Base-by-base conservation (phyloP, 2,888 invertebrate genomes). In the Acrobeloides nanus region DNA sequence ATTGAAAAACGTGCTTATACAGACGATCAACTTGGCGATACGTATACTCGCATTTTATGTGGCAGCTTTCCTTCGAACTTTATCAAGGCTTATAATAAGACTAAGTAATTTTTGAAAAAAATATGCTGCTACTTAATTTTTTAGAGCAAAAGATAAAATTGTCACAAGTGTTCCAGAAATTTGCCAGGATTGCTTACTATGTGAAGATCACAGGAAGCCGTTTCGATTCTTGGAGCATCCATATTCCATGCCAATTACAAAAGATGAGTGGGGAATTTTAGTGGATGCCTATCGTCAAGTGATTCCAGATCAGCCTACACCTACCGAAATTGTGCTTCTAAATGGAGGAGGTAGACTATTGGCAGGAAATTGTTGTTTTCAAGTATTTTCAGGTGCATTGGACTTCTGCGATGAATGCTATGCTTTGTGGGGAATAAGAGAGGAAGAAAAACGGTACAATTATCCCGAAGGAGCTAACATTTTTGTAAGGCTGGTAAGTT, bases 401-500 rank as follows among this genome's bases (percentile, higher is more conserved):
- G 38, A 58, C 20, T 47, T 64, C 17, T 64, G 64, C 32, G 20
- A 20, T 1, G 41, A 55, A 4, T 58, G 64, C 26, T 21, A 48
- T 23, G n/a, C 15, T 3, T 21, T 51, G 25, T 26, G 38, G 33
- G 31, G 24, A 24, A 17, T 17, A 7, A 18, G 34, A 2, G 41
- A 49, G n/a, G 34, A 56, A 18, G 31, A 26, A n/a, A 57, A 42
- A 38, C 51, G 56, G 3, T 64, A 29, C 38, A 27, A 42, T 12
- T 60, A 60, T 24, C 44, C 50, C 6, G 33, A 60, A 10, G 61
- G 56, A 3, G 55, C 48, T 35, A 43, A 46, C 15, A 48, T 71
- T 18, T 71, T 51, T 51, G 60, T 72, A 26, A 61, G 61, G 51
- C 21, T 71, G 37, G 64, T 66, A 29, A 41, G 55, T 41, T 46